phyloP scores from a whole-genome alignment of 2,888 invertebrate species.

The Euzetes globulus region DNA sequence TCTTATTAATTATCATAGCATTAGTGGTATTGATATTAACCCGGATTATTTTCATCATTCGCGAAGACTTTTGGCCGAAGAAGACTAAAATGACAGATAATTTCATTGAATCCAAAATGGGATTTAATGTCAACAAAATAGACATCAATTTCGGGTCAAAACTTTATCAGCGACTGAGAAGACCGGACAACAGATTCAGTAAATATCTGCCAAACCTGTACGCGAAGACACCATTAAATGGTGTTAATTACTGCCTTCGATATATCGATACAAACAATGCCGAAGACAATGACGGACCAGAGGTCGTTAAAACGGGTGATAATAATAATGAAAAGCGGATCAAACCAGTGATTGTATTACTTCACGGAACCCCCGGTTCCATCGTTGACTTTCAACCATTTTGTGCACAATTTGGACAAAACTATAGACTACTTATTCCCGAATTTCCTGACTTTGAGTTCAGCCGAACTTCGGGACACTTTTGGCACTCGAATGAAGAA shows the following conservation, averaged over 20 bases:
- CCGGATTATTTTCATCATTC: not conserved
- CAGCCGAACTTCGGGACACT: not conserved
- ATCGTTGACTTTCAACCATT: not conserved
- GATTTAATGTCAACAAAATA: not conserved
- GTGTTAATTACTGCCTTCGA: not conserved
- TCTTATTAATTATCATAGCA: not conserved
- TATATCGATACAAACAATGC: not conserved
- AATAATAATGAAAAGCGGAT: too few species aligned
- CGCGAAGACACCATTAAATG: not conserved
- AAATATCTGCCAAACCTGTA: not conserved
- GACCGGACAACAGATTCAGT: not conserved
- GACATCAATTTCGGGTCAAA: not conserved
- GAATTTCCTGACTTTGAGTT: constrained; percentile 7
- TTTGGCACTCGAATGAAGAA: constrained; percentile 11
- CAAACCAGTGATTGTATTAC: not conserved
- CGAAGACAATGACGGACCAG: not conserved
- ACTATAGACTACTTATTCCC: not conserved
- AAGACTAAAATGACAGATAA: not conserved
- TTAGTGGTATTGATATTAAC: not conserved
- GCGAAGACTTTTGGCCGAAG: not conserved
- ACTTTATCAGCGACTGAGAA: not conserved
- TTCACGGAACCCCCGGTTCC: constrained; percentile 1
- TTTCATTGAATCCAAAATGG: not conserved
- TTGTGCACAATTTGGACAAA: not conserved
- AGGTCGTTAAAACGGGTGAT: not conserved